Evolutionary conservation across 2,797 vertebrate genomes (phyloP).

Genomic region (Siniperca undulata): DNA sequence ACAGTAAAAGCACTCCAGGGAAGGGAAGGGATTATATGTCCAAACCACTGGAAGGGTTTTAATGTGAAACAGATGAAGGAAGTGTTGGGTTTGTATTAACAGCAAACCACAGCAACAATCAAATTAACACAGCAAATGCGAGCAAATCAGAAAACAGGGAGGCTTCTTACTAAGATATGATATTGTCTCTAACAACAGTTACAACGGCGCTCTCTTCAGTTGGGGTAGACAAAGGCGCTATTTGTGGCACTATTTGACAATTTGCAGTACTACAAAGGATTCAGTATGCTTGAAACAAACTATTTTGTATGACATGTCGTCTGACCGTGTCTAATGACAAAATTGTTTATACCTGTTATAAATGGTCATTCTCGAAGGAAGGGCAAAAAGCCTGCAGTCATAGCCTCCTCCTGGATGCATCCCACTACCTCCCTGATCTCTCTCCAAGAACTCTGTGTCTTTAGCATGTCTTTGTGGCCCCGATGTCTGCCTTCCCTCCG

Average conservation of each 20-base stretch:
- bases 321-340: background rate
- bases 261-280: background rate
- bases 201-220: background rate
- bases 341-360: background rate
- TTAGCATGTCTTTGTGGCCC: background rate
- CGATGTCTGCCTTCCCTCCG: too few species aligned
- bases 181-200: slow-evolving; percentile 18
- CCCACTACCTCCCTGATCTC: slow-evolving; percentile 14
- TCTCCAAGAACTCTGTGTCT: background rate
- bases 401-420: background rate
- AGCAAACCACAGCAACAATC: slow-evolving; percentile 37
- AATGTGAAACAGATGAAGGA: slow-evolving; percentile 64
- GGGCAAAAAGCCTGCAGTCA: background rate
- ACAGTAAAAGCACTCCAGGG: slow-evolving; percentile 51
- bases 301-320: background rate
- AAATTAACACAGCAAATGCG: slow-evolving; percentile 21
- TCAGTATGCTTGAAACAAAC: slow-evolving; percentile 5
- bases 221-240: background rate
- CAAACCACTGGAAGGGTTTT: slow-evolving; percentile 48
- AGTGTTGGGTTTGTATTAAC: slow-evolving; percentile 53
- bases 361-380: background rate
- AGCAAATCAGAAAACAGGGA: slow-evolving; percentile 15
- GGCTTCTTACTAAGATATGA: slow-evolving; percentile 15
- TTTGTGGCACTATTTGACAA: slow-evolving; percentile 8
- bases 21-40: slow-evolving; percentile 47